Conservation (phyloP, 2,113 vertebrate species). For the Festucalex cinctus region DNA sequence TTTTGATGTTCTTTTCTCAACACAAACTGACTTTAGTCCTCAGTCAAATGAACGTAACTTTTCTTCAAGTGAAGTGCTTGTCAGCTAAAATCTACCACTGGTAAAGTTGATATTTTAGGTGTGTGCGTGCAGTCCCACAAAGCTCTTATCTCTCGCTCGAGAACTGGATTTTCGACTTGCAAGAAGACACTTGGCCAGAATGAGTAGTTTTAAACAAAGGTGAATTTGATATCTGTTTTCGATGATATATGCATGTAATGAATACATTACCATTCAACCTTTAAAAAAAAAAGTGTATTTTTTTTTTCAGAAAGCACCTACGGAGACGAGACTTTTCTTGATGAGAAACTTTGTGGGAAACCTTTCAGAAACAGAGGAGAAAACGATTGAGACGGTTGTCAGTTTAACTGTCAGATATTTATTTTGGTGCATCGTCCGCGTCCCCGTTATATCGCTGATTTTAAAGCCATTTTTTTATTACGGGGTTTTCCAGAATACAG, state of each 20-base stretch:
- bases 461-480: too few relatives aligned
- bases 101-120: neutral
- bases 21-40: slow-evolving; percentile 8
- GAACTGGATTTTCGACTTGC: slow-evolving; percentile 25
- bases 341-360: too few relatives aligned
- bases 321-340: too few relatives aligned
- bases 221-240: slow-evolving; percentile 22
- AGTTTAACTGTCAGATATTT: too few relatives aligned
- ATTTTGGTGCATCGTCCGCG: too few relatives aligned
- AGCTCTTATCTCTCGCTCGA: slow-evolving; percentile 12
- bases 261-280: neutral
- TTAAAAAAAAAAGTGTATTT: too few relatives aligned
- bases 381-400: too few relatives aligned
- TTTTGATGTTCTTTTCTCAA: slow-evolving; percentile 1
- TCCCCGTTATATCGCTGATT: too few relatives aligned
- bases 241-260: slow-evolving; percentile 6
- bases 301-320: too few relatives aligned
- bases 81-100: slow-evolving; percentile 5
- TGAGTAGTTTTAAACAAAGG: slow-evolving; percentile 34
- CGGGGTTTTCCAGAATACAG: too few relatives aligned
- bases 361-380: too few relatives aligned
- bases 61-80: slow-evolving; percentile 8
- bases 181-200: slow-evolving; percentile 13
- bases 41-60: slow-evolving; percentile 3
- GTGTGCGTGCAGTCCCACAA: slow-evolving; percentile 14